Percentiles rank a stretch among this genome's conserved stretches.
Evolutionary conservation across 2,888 invertebrate genomes (phyloP).

Genomic region (Amblyteles armatorius): DNA sequence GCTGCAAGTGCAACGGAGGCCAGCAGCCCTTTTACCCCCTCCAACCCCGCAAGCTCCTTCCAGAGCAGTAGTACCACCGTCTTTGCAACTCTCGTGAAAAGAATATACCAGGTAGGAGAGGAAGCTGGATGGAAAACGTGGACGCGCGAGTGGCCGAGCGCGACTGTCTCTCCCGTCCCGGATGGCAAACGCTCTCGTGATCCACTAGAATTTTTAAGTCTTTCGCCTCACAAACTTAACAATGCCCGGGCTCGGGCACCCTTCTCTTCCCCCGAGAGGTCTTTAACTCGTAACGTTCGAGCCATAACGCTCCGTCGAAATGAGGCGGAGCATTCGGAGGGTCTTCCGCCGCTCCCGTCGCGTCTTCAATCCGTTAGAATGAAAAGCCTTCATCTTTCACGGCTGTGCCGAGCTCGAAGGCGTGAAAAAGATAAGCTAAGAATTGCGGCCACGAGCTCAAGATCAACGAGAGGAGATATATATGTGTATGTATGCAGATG

Average conservation of each 20-base stretch:
- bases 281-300: conserved; percentile 66
- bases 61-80: conserved; percentile 34
- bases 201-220: conserved; percentile 77
- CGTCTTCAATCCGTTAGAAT: conserved; percentile 58
- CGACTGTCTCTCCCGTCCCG: conserved; percentile 40
- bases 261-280: conserved; percentile 56
- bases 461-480: conserved; percentile 2
- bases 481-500: conserved; percentile 2
- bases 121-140: conserved; percentile 48
- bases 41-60: conserved; percentile 22
- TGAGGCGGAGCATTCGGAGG: conserved; percentile 35
- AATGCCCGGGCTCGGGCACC: conserved; percentile 62
- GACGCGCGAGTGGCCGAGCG: conserved; percentile 38
- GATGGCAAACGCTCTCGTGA: conserved; percentile 57
- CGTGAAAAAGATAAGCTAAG: conserved; percentile 59
- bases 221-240: conserved; percentile 77
- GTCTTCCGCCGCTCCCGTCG: conserved; percentile 33
- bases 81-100: conserved; percentile 54
- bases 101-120: conserved; percentile 54
- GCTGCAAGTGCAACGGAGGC: conserved; percentile 15
- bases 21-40: conserved; percentile 41
- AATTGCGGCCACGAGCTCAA: conserved; percentile 43
- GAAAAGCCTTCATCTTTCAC: conserved; percentile 53
- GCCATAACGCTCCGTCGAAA: conserved; percentile 59
- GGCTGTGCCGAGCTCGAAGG: conserved; percentile 45